Evolutionary conservation across 1,140 invertebrate species (phyloP), one percentile per base, ranked within the genome.

Genomic region (Reticulitermes speratus): DNA sequence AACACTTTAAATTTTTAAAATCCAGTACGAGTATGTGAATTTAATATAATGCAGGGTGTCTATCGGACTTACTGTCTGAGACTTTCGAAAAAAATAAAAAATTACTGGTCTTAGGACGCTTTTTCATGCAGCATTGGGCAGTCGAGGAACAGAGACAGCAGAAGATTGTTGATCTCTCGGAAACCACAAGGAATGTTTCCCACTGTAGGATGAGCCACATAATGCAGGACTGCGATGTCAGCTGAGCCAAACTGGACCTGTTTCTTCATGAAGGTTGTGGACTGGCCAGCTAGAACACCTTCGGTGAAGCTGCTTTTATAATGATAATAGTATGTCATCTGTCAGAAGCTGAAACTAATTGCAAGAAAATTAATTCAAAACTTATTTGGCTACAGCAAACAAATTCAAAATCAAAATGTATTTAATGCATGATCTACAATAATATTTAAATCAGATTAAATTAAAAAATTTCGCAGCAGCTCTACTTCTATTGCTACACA

Each of bases 121-220:
- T 75, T 75, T 75, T 75, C 65, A 75, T 75, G 65, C 5, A 75
- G 14, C 30, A 19, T 65, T 65, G 59, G 19, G 25, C 59, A 65
- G 59, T 65, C 16, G 59, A 65, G 48, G 19, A 14, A 55, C 14
- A 21, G 52, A 55, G 52, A 55, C 52, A 55, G 52, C 19, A 55
- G 3, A 55, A 55, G 65, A 75, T 75, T 75, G 65, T 75, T 75
- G 65, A 75, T 75, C 65, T 75, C 65, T 30, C n/a, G 65, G n/a
- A 75, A 75, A 75, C 65, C 65, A 75, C 65, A 75, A 75, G 65
- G 65, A 75, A 75, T 75, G 65, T 75, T 75, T 75, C 65, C 65
- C 65, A 75, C 65, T 75, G 65, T 21, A 55, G 16, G 25, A 75
- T 25, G 65, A 75, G 25, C 65, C n/a, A 16, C 65, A 75, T 75